Evolutionary conservation across 2,797 vertebrate species (phyloP), one percentile per base, ranked within the genome.

Genomic region (Rhinogobio ventralis): DNA sequence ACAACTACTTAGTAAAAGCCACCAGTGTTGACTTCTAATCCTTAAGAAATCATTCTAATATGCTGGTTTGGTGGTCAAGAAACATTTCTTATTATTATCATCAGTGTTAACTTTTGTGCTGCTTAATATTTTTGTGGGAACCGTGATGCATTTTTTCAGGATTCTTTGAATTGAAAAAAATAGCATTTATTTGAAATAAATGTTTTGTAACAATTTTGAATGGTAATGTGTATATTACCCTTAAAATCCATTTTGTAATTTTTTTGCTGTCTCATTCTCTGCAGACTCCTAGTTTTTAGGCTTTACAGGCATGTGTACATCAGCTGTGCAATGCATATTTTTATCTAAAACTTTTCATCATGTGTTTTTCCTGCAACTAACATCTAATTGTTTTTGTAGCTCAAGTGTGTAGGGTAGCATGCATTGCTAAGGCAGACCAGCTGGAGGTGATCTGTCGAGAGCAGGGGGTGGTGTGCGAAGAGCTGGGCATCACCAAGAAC

Each of bases 371-470:
- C 57, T 46, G 51, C 14, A 19, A 14, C 30, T 78, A 13, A 60
- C 66, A 71, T 55, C 13, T 60, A 60, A 45, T 39, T 53, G 23
- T 84, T 82, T 28, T 79, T 66, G 11, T 82, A 42, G 62, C 42
- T 60, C 55, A 85, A 94, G 93, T 85, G 14, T 95, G 93, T 73
- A 87, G 72, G 30, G 93, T 95, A 80, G 91, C 87, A 64, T 95
- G 95, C 87, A 93, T 95, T 51, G 91, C 92, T 15, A 91, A 93
- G 5, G 89, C 90, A 84, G 88, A 90, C 68, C 92, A 95, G 55
- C 91, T 96, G 53, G 92, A 95, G 89, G 91, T 91, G 39, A 77
- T 94, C 7, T 95, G 95, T 84, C 92, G 93, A 19, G 83, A 93
- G 80, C 91, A 94, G 86, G 92, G 92, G 25, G 28, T 95, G 30